Base-by-base conservation (phyloP, 2,888 invertebrate species). In the Agelastica alni region DNA sequence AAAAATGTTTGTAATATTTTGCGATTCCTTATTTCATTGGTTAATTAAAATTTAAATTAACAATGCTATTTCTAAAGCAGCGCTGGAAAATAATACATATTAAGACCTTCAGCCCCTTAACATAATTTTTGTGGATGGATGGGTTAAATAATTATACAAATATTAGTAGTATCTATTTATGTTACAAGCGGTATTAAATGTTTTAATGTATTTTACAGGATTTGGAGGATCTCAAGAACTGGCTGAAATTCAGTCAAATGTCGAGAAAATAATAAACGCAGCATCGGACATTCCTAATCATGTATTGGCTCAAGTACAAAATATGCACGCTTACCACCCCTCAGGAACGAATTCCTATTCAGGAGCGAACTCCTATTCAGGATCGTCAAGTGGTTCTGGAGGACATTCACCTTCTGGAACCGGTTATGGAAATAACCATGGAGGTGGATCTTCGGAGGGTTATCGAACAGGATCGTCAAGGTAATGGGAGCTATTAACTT, bases 281-380 rank as follows among this genome's bases (percentile, higher is more conserved):
- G 16, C 34, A 10, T 39, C 37, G 7, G 6, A 5, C 10, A 39
- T 12, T 6, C 18, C n/a, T 1, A 17, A 17, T 20, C 18, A 39
- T 12, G 18, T 39, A 18, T 20, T 39, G 12, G 10, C 37, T 39
- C 37, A 18, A 7, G 17, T 39, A 7, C 20, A 18, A 10, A 18
- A 39, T 20, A 39, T 18, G 2, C 18, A 7, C 10, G 37, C 17
- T 12, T 39, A 17, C 20, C 37, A 39, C 5, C 37, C 20, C 9
- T 2, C 10, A 37, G 37, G 37, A 18, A 12, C 37, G 1, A 20
- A 20, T 3, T 6, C 26, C 6, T 7, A 3, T 2, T 26, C 17
- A 10, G 20, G 37, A 18, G 17, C 37, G 10, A 18, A 39, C 10
- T 39, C 37, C 10, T 39, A 39, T 20, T 39, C 37, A 39, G 37